phyloP scores from a whole-genome alignment of 2,113 vertebrate species.

The Myiozetetes cayanensis region DNA sequence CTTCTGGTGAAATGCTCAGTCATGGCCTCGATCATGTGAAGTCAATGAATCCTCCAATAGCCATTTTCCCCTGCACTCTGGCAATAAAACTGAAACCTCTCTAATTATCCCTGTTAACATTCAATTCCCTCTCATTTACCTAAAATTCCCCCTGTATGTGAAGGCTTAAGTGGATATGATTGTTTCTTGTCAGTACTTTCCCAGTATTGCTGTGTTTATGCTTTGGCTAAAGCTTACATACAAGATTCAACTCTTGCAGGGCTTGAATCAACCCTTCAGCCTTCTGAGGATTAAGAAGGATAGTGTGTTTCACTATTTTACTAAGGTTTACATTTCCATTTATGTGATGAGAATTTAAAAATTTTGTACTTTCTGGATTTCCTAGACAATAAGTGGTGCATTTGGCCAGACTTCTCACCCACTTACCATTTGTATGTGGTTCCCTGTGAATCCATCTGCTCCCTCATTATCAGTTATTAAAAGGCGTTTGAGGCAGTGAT shows the following conservation, averaged over 20 bases:
- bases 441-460: constrained; percentile 24
- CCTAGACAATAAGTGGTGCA: not conserved
- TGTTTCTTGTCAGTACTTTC: not conserved
- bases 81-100: not conserved
- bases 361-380: not conserved
- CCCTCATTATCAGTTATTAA: constrained; percentile 29
- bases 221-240: not conserved
- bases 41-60: not conserved
- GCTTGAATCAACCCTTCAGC: not conserved
- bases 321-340: not conserved
- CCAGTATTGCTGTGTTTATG: not conserved
- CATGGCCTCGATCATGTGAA: accelerated
- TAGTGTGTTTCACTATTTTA: not conserved
- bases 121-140: not conserved
- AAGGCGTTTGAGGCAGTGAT: not conserved
- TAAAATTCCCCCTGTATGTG: not conserved
- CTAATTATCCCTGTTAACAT: not conserved
- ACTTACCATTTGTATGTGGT: not conserved
- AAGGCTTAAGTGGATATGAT: not conserved
- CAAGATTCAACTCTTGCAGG: not conserved
- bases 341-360: not conserved
- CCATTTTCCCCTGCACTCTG: not conserved
- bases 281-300: not conserved
- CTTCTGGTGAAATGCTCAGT: not conserved
- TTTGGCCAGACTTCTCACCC: not conserved